A percentile compares a stretch with the other conserved stretches of the same genome.
Conservation (phyloP, 2,113 vertebrate genomes). For the Etheostoma spectabile region DNA sequence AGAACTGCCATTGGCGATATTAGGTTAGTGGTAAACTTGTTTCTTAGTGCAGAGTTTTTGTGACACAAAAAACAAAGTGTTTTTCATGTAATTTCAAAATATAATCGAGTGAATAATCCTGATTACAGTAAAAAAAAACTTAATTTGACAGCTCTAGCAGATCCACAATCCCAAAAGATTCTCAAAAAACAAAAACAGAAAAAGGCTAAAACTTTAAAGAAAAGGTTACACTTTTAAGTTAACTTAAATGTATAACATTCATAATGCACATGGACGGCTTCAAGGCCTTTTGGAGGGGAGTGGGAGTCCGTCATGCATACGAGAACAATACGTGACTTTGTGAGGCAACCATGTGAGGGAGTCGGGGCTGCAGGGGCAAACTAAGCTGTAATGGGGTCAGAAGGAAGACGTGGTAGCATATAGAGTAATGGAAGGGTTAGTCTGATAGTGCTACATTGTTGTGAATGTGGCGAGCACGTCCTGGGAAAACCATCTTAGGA, state of each 20-base stretch:
- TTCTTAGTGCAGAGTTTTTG: neutral
- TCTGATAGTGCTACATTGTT: constrained; percentile 12
- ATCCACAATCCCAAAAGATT: constrained; percentile 77
- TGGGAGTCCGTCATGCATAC: constrained; percentile 86
- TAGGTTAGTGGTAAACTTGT: neutral
- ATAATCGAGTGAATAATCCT: neutral
- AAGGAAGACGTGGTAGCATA: neutral
- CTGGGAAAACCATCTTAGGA: neutral
- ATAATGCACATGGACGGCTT: constrained; percentile 78
- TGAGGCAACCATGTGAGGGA: constrained; percentile 79
- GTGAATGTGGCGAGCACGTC: constrained; percentile 39
- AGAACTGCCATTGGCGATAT: neutral
- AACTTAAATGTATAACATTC: constrained; percentile 68
- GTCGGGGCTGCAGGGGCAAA: constrained; percentile 25
- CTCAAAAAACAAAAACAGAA: neutral
- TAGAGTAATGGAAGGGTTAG: constrained; percentile 12
- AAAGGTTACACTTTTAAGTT: constrained; percentile 10
- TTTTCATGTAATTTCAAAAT: neutral
- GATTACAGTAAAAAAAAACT: neutral
- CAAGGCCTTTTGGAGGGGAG: constrained; percentile 74
- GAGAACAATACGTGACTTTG: constrained; percentile 82
- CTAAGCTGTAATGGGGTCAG: constrained; percentile 24
- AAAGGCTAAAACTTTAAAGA: neutral
- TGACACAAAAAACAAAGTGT: neutral
- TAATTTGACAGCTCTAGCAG: constrained; percentile 71